phyloP scores from a whole-genome alignment of 2,888 invertebrate genomes.

The Scelioninae gen. 1 region DNA sequence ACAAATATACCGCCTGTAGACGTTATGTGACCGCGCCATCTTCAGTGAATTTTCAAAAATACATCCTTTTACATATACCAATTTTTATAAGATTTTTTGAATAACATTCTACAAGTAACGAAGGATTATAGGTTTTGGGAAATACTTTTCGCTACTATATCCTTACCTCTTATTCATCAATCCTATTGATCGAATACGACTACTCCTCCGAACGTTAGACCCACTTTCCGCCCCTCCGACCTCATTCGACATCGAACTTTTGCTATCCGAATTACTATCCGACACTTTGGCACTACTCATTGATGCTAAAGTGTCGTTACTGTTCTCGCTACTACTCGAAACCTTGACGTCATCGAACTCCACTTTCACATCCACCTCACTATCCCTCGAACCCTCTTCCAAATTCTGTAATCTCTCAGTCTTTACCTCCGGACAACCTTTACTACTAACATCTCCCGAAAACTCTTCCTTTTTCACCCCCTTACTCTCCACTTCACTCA shows the following conservation, averaged over 20 bases:
- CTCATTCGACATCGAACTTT: conserved; percentile 76
- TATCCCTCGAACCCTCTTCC: conserved; percentile 78
- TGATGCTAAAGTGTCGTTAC: conserved; percentile 85
- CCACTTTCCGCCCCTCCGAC: conserved; percentile 83
- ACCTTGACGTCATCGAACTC: conserved; percentile 80
- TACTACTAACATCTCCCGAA: conserved; percentile 35
- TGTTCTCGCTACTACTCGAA: conserved; percentile 85
- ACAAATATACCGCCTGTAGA: too few species aligned
- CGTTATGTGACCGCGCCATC: too few species aligned
- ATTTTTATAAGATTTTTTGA: too few species aligned
- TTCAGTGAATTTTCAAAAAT: too few species aligned
- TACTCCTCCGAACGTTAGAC: conserved; percentile 87
- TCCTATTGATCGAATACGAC: conserved; percentile 91
- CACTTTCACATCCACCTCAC: conserved; percentile 78
- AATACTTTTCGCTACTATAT: neutral
- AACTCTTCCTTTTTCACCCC: conserved; percentile 43
- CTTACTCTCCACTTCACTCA: conserved; percentile 31
- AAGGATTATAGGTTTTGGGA: too few species aligned
- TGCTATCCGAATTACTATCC: conserved; percentile 74
- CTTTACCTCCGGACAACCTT: conserved; percentile 63
- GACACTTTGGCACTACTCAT: conserved; percentile 76
- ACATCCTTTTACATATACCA: too few species aligned
- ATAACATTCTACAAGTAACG: too few species aligned
- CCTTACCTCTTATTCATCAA: conserved; percentile 87
- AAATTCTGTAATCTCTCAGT: conserved; percentile 68